Evolutionary conservation across 2,888 invertebrate genomes (phyloP).

Genomic region (Hipparchia semele): DNA sequence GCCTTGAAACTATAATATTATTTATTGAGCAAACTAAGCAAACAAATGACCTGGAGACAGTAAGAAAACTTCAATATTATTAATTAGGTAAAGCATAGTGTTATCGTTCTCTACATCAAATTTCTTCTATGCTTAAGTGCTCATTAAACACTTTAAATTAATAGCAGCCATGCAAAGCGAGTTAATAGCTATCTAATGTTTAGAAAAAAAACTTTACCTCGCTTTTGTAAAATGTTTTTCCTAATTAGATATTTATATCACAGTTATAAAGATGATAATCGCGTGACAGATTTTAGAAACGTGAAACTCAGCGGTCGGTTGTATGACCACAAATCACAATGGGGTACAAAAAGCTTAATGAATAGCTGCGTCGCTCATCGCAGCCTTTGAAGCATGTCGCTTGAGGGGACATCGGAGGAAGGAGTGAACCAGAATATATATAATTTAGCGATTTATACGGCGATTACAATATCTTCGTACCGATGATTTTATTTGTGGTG

Average conservation of each 20-base stretch:
- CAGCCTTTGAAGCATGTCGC: conserved; percentile 50
- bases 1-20: no score
- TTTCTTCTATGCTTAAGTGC: conserved; percentile 30
- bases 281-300: not conserved
- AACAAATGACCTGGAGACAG: conserved; percentile 2
- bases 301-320: conserved; percentile 13
- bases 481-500: conserved; percentile 31
- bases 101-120: conserved; percentile 12
- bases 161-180: conserved; percentile 35
- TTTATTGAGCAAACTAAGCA: not conserved
- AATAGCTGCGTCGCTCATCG: conserved; percentile 56
- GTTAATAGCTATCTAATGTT: conserved; percentile 27
- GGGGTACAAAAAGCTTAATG: conserved; percentile 53
- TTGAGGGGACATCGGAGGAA: conserved; percentile 45
- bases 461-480: conserved; percentile 29
- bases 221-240: not conserved
- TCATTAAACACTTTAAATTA: conserved; percentile 38
- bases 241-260: conserved; percentile 5
- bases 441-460: conserved; percentile 41
- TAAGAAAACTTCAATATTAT: not conserved
- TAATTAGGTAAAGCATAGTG: conserved; percentile 7
- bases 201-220: not conserved
- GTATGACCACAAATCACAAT: conserved; percentile 47
- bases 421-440: conserved; percentile 46
- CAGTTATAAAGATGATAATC: conserved; percentile 1